Evolutionary conservation across 2,113 vertebrate species (phyloP), one percentile per base, ranked within the genome.

Genomic region (Sprattus sprattus): DNA sequence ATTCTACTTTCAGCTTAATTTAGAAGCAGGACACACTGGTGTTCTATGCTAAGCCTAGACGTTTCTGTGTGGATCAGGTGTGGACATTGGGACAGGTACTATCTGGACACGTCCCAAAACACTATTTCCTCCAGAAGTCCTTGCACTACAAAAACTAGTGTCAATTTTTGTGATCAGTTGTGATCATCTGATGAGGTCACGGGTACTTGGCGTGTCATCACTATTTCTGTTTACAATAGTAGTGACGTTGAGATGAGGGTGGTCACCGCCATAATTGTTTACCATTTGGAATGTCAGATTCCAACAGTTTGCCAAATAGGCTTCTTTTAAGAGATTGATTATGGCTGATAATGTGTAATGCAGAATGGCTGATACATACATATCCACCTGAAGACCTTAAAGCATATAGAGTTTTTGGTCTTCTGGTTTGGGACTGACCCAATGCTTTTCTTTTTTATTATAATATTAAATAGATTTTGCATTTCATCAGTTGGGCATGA

Each of bases 211-310:
- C 71, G 32, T 78, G 32, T 78, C 71, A 39, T 32, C 71, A 5
- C 28, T 78, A 32, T 78, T 39, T 78, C 28, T 78, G 71, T 78
- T 78, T 78, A 78, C 71, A 78, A 32, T 15, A 32, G 10, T 39
- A 39, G 71, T 78, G 71, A 60, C 28, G 28, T 1, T 78, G 71
- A 16, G 28, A 44, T 78, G 10, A 78, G 15, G 32, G 0, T 49
- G 7, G 3, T 32, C 28, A n/a, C 46, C 15, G 45, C 75, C 83
- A 75, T n/a, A 45, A 75, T 46, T 44, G 45, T 84, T 84, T 52
- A 84, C 83, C 46, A 39, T 78, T 39, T 84, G 83, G 83, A 78
- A 84, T 44, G 45, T 75, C 64, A 22, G 39, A 47, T 46, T 84
- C 83, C 60, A 45, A 47, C 4, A 28, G 32, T 78, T 78, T 78